Evolutionary conservation across 2,113 vertebrate species (phyloP).

Genomic region (Melanotaenia duboulayi): DNA sequence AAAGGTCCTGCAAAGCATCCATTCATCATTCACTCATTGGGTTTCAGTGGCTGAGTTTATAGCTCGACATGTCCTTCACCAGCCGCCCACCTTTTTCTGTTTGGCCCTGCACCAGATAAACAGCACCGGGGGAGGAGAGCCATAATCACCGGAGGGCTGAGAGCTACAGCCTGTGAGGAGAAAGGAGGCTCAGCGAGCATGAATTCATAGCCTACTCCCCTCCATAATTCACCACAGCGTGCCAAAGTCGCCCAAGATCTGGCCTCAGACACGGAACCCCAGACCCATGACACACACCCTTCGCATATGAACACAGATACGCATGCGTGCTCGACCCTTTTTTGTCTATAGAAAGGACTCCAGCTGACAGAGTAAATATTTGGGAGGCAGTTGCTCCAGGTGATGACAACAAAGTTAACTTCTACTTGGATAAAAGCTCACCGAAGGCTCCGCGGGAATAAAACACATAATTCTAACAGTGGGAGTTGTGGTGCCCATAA

Average conservation of each 20-base stretch:
- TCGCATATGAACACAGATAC: conserved; percentile 51
- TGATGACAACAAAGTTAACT: conserved; percentile 20
- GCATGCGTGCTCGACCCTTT: conserved; percentile 8
- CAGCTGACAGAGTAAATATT: conserved; percentile 50
- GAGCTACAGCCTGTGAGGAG: conserved; percentile 42
- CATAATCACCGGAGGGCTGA: conserved; percentile 46
- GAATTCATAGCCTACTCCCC: conserved; percentile 61
- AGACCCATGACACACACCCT: conserved; percentile 13
- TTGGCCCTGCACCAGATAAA: conserved; percentile 65
- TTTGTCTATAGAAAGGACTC: conserved; percentile 4
- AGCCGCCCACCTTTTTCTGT: conserved; percentile 57
- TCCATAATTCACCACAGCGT: conserved; percentile 49
- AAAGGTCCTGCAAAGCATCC: not conserved
- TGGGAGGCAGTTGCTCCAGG: conserved; percentile 26
- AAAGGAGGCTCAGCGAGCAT: conserved; percentile 40
- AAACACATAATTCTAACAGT: conserved; percentile 55
- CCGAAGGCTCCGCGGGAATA: conserved; percentile 31
- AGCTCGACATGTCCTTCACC: conserved; percentile 29
- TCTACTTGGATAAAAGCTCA: conserved; percentile 13
- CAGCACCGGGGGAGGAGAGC: conserved; percentile 56
- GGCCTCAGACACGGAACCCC: conserved; percentile 22
- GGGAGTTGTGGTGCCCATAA: conserved; percentile 61
- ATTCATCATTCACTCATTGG: not conserved
- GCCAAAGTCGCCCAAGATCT: conserved; percentile 8
- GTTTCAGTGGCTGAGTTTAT: conserved; percentile 16